Percentiles rank a stretch among this genome's conserved stretches.
Conservation (phyloP, 2,888 invertebrate genomes). For the Orthosia cruda region DNA sequence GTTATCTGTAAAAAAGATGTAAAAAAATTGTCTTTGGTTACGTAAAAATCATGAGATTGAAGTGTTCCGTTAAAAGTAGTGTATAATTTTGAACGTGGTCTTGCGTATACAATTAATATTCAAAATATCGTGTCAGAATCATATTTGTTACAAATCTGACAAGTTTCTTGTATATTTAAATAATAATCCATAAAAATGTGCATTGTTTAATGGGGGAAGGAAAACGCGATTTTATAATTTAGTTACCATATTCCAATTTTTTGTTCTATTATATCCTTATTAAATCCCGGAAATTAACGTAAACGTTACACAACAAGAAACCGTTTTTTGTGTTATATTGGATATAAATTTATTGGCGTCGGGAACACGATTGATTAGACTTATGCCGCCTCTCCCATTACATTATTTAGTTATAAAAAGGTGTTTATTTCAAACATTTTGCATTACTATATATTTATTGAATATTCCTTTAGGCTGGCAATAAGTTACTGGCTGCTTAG, state of each 20-base stretch:
- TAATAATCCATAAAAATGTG: conserved; percentile 23
- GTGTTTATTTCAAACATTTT: conserved; percentile 50
- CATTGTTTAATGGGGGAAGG: conserved; percentile 43
- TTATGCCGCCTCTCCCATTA: conserved; percentile 48
- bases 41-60: conserved; percentile 27
- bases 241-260: conserved; percentile 30
- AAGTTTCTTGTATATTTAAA: conserved; percentile 28
- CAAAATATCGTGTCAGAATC: conserved; percentile 44
- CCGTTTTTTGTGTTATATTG: neutral
- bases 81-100: conserved; percentile 50
- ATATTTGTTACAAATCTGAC: conserved; percentile 59
- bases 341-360: conserved; percentile 5
- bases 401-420: conserved; percentile 41
- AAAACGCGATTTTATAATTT: conserved; percentile 32
- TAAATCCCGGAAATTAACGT: neutral
- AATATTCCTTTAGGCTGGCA: conserved; percentile 27
- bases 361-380: conserved; percentile 3
- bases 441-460: conserved; percentile 36
- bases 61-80: conserved; percentile 33
- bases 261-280: neutral
- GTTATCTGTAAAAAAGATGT: conserved; percentile 21
- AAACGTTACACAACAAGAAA: neutral
- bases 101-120: conserved; percentile 34
- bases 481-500: conserved; percentile 17
- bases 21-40: conserved; percentile 17